Conservation (phyloP, 2,797 vertebrate genomes). For the Tamandua tetradactyla region DNA sequence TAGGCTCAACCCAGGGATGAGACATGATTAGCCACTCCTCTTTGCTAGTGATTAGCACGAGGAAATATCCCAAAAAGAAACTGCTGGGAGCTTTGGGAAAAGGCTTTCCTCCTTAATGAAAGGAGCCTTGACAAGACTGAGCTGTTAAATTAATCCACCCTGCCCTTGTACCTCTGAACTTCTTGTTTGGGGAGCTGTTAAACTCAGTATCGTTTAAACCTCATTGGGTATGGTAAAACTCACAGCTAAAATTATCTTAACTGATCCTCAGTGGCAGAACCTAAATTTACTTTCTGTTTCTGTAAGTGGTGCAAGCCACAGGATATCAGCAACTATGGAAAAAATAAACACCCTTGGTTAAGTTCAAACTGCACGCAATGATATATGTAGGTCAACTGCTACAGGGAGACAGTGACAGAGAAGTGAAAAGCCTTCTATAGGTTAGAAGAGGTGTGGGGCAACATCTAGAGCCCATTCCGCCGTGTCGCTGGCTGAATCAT, state of each 20-base stretch:
- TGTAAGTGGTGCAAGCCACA: not conserved
- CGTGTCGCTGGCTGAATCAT: not conserved
- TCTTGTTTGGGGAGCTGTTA: not conserved
- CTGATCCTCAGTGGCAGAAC: not conserved
- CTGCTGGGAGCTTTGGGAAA: not conserved
- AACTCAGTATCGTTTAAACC: not conserved
- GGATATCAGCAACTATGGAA: not conserved
- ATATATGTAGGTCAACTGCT: not conserved
- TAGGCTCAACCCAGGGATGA: not conserved
- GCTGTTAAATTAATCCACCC: not conserved
- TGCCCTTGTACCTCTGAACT: not conserved
- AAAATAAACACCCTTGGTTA: not conserved
- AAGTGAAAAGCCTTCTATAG: not conserved
- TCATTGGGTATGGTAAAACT: not conserved
- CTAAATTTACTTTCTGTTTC: slow-evolving; percentile 4
- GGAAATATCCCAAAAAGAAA: not conserved
- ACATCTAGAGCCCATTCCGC: not conserved
- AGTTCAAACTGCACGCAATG: not conserved
- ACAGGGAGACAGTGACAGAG: not conserved
- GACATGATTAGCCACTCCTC: not conserved
- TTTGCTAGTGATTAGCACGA: not conserved
- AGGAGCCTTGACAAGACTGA: not conserved
- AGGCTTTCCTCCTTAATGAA: not conserved
- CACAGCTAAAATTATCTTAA: not conserved
- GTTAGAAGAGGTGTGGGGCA: not conserved